Conservation (phyloP, 2,113 vertebrate species). For the Ceuthmochares aereus region DNA sequence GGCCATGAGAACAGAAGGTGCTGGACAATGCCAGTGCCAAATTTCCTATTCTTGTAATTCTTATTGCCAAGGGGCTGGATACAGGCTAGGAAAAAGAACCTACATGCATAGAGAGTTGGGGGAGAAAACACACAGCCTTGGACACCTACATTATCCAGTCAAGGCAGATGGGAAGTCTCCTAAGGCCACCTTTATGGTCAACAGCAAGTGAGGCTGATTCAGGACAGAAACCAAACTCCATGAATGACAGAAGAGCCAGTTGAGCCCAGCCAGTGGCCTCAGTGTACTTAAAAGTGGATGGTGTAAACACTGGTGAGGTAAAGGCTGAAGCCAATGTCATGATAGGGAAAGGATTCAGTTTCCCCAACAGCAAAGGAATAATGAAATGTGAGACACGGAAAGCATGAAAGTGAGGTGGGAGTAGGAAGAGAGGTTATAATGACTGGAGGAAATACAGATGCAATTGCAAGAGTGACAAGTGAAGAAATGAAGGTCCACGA, state of each 20-base stretch:
- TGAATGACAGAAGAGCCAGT: neutral
- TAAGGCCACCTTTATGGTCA: neutral
- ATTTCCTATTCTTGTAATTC: neutral
- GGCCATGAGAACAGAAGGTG: neutral
- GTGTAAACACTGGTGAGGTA: neutral
- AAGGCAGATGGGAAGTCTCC: neutral
- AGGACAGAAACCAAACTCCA: rapidly evolving
- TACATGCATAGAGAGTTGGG: neutral
- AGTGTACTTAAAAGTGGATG: neutral
- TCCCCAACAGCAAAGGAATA: neutral
- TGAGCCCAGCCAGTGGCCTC: neutral
- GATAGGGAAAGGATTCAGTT: neutral
- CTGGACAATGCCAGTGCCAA: neutral
- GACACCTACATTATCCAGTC: neutral
- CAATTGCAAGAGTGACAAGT: neutral
- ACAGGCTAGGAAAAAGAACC: neutral
- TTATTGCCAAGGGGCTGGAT: neutral
- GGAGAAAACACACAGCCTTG: neutral
- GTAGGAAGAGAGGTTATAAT: neutral
- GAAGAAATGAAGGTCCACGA: neutral
- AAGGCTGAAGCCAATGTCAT: neutral
- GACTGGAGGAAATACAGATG: neutral
- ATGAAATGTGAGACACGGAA: neutral
- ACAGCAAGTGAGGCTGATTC: neutral
- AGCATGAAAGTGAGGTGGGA: neutral